These are phyloP conservation scores for Cyphomyrus plagiostoma DNA, from an alignment of 2,113 vertebrate genomes.

Conservation along the genomic window DNA sequence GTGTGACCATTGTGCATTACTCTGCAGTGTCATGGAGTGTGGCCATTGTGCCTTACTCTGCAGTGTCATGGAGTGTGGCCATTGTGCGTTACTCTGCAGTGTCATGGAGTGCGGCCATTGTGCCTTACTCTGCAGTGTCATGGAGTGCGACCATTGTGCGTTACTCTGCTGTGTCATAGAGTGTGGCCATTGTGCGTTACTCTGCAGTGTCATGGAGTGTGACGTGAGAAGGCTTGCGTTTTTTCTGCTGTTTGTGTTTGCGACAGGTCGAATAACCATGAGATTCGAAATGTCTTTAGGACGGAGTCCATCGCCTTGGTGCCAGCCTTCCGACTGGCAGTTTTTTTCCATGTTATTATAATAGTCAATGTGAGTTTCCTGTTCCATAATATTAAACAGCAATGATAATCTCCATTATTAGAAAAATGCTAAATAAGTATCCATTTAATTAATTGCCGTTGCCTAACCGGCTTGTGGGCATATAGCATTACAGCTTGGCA, in stretches of 20 bases:
- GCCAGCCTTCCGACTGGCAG: neutral
- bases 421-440: slow-evolving; percentile 1
- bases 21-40: too few species aligned
- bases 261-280: neutral
- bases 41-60: neutral
- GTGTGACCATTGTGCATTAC: too few species aligned
- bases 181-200: too few species aligned
- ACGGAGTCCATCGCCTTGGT: neutral
- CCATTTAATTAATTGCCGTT: neutral
- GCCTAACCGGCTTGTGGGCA: neutral
- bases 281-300: neutral
- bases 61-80: neutral
- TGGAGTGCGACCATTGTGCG: too few species aligned
- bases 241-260: neutral
- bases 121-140: too few species aligned
- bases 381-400: neutral
- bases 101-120: too few species aligned
- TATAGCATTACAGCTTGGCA: neutral
- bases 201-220: neutral
- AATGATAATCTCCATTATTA: neutral
- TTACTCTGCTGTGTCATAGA: too few species aligned
- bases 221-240: neutral
- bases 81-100: too few species aligned
- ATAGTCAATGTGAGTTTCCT: neutral
- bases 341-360: neutral